phyloP scores from a whole-genome alignment of 2,888 invertebrate species.

The Drosophila imparisetae region DNA sequence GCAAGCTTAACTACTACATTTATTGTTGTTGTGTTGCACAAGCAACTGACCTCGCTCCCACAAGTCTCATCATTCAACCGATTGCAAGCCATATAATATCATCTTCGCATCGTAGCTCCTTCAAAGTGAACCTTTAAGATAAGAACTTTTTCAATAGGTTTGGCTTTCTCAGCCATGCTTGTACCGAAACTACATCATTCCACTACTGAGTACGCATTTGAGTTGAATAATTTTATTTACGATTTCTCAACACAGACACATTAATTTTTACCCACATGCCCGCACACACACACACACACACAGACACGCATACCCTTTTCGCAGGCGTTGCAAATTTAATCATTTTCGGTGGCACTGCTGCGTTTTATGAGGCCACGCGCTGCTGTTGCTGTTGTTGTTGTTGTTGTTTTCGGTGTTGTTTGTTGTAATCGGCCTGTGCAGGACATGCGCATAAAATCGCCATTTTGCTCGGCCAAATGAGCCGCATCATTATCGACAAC shows the following conservation, averaged over 20 bases:
- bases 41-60: background rate
- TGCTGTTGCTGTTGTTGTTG: constrained; percentile 10
- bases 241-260: constrained; percentile 20
- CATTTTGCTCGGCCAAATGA: constrained; percentile 63
- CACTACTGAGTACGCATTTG: constrained; percentile 27
- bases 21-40: background rate
- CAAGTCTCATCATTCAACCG: background rate
- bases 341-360: constrained; percentile 56
- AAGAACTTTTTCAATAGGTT: background rate
- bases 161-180: background rate
- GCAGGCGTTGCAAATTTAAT: constrained; percentile 56
- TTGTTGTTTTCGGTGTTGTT: background rate
- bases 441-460: constrained; percentile 40
- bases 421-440: background rate
- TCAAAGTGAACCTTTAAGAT: background rate
- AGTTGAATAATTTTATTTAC: constrained; percentile 46
- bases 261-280: background rate
- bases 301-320: constrained; percentile 21
- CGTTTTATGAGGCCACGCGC: constrained; percentile 54
- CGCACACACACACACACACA: background rate
- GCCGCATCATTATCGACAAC: constrained; percentile 68
- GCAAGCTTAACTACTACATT: background rate
- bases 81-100: background rate
- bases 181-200: background rate
- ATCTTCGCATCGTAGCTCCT: background rate